phyloP scores from a whole-genome alignment of 2,797 vertebrate species.

The Enteromius paludinosus region DNA sequence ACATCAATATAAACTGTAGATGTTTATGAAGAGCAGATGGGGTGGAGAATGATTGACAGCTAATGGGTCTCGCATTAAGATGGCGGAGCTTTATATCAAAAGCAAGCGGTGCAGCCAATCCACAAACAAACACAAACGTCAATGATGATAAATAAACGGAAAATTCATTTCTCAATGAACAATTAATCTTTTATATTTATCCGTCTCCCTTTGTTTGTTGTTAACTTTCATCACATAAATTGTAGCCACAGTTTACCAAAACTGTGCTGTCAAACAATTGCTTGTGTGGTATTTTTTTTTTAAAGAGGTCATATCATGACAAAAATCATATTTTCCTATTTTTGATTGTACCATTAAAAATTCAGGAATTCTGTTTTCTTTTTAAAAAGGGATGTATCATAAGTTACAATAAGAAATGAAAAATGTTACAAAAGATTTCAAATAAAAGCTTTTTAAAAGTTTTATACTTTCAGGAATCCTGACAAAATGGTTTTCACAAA shows the following conservation, averaged over 20 bases:
- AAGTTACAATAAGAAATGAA: not conserved
- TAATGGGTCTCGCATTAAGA: conserved; percentile 55
- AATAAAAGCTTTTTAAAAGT: not conserved
- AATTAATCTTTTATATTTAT: conserved; percentile 9
- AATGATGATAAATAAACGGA: conserved; percentile 39
- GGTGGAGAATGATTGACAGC: conserved; percentile 63
- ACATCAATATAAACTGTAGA: conserved; percentile 29
- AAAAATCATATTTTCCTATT: not conserved
- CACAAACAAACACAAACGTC: conserved; percentile 47
- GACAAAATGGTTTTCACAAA: not conserved
- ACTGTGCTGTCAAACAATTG: not conserved
- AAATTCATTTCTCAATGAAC: conserved; percentile 27
- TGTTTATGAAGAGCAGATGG: conserved; percentile 55
- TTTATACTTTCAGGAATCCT: not conserved
- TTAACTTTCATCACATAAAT: not conserved
- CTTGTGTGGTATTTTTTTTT: not conserved
- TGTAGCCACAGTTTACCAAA: conserved; percentile 22
- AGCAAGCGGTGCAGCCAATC: conserved; percentile 43
- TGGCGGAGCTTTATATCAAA: conserved; percentile 45
- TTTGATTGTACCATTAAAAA: not conserved
- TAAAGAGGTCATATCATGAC: conserved; percentile 16
- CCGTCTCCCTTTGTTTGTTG: not conserved
- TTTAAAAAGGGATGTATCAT: not conserved
- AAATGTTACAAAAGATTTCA: not conserved
- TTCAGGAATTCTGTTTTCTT: not conserved